Evolutionary conservation across 2,797 vertebrate genomes (phyloP).

Genomic region (Esox lucius): DNA sequence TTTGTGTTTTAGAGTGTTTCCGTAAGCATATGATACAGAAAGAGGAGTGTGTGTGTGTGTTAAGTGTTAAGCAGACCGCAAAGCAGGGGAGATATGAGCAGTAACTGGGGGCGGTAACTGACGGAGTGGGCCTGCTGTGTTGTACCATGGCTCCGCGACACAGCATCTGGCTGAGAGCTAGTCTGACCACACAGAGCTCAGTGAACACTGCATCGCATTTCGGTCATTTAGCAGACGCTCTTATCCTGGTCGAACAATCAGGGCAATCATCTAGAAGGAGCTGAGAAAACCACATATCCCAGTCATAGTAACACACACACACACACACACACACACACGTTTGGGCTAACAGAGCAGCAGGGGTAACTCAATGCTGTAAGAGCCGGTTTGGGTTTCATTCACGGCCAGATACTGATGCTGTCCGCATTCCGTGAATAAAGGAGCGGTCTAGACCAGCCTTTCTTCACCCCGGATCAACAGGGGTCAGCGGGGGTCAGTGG

Average conservation of each 20-base stretch:
- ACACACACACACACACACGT: neutral
- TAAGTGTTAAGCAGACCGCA: slow-evolving; percentile 28
- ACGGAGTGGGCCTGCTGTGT: slow-evolving; percentile 25
- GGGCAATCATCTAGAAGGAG: neutral
- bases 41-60: neutral
- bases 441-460: slow-evolving; percentile 32
- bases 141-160: slow-evolving; percentile 28
- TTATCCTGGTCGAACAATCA: neutral
- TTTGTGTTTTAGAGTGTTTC: slow-evolving; percentile 24
- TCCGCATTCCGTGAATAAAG: slow-evolving; percentile 23
- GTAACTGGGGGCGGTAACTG: slow-evolving; percentile 30
- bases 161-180: neutral
- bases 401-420: slow-evolving; percentile 40
- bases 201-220: neutral
- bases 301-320: neutral
- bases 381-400: slow-evolving; percentile 53
- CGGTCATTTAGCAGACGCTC: neutral
- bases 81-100: slow-evolving; percentile 36
- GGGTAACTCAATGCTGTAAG: slow-evolving; percentile 13
- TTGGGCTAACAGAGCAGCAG: slow-evolving; percentile 17
- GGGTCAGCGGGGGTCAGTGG: too few relatives aligned
- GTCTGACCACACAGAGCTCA: slow-evolving; percentile 19
- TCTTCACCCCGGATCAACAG: too few relatives aligned
- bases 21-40: neutral
- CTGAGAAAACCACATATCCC: neutral